Percentiles rank a stretch among this genome's conserved stretches.
Evolutionary conservation across 2,113 vertebrate genomes (phyloP).

Genomic region (Arvicanthis niloticus): DNA sequence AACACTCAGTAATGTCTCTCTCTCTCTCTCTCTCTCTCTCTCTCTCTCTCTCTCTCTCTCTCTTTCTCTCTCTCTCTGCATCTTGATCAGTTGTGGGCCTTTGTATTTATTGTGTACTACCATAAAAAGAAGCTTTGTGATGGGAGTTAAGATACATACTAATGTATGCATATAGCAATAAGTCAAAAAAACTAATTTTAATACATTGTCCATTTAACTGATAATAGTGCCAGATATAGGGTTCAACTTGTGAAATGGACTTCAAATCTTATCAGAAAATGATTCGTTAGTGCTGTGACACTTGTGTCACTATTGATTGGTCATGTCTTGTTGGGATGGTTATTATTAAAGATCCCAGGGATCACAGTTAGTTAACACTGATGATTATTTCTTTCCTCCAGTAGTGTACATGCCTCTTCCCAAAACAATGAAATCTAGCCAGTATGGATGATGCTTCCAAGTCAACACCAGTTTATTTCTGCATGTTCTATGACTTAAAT

Average conservation of each 20-base stretch:
- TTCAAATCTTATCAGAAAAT: not conserved
- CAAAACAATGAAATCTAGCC: not conserved
- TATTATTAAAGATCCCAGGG: not conserved
- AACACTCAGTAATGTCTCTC: too few relatives aligned
- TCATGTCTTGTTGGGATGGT: not conserved
- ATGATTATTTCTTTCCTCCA: not conserved
- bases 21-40: too few relatives aligned
- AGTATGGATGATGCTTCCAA: not conserved
- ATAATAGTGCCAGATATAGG: not conserved
- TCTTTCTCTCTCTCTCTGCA: not conserved
- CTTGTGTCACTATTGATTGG: not conserved
- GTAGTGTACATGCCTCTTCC: not conserved
- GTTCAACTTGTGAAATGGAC: not conserved
- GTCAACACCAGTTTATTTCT: not conserved
- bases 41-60: too few relatives aligned
- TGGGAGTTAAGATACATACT: not conserved
- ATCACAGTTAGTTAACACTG: not conserved
- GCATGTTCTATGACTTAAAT: not conserved
- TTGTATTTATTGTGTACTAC: not conserved
- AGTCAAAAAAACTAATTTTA: not conserved
- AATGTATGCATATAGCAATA: not conserved
- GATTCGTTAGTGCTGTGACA: not conserved
- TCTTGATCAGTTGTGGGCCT: not conserved
- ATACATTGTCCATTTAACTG: not conserved
- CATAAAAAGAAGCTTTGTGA: not conserved